phyloP scores from a whole-genome alignment of 2,888 invertebrate genomes.

The Sclerodermus sp. region DNA sequence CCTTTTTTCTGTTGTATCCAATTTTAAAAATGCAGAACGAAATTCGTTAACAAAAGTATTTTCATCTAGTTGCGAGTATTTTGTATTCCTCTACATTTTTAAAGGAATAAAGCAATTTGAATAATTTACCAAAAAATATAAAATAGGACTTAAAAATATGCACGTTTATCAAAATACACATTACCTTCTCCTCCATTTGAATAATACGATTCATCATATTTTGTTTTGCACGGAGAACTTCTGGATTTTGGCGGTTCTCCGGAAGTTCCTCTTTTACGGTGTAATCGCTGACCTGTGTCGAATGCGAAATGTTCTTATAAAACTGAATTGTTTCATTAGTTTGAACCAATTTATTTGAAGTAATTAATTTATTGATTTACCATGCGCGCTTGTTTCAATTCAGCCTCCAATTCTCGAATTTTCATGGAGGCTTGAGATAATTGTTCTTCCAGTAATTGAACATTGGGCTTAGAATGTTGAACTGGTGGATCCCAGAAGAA shows the following conservation, averaged over 20 bases:
- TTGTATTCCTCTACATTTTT: slow-evolving; percentile 48
- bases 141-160: too few relatives aligned
- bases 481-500: slow-evolving; percentile 52
- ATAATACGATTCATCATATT: slow-evolving; percentile 55
- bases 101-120: slow-evolving; percentile 4
- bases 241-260: slow-evolving; percentile 46
- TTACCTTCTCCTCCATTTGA: slow-evolving; percentile 55
- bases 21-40: slow-evolving; percentile 47
- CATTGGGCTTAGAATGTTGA: slow-evolving; percentile 34
- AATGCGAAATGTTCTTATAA: too few relatives aligned
- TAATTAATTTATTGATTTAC: slow-evolving; percentile 29
- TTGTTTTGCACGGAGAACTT: slow-evolving; percentile 51
- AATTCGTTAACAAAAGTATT: slow-evolving; percentile 49
- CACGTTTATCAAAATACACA: neutral
- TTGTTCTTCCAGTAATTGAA: slow-evolving; percentile 44
- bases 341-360: neutral
- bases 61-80: slow-evolving; percentile 47
- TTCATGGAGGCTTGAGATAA: slow-evolving; percentile 52
- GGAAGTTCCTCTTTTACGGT: slow-evolving; percentile 41
- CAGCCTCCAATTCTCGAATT: slow-evolving; percentile 47
- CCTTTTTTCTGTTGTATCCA: slow-evolving; percentile 50
- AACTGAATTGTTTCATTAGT: too few relatives aligned
- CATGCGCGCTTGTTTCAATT: slow-evolving; percentile 41
- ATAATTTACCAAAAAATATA: slow-evolving; percentile 1
- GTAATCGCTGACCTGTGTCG: too few relatives aligned